Evolutionary conservation across 2,888 invertebrate species (phyloP), one percentile per base, ranked within the genome.

Genomic region (Gymnocheta viridis): DNA sequence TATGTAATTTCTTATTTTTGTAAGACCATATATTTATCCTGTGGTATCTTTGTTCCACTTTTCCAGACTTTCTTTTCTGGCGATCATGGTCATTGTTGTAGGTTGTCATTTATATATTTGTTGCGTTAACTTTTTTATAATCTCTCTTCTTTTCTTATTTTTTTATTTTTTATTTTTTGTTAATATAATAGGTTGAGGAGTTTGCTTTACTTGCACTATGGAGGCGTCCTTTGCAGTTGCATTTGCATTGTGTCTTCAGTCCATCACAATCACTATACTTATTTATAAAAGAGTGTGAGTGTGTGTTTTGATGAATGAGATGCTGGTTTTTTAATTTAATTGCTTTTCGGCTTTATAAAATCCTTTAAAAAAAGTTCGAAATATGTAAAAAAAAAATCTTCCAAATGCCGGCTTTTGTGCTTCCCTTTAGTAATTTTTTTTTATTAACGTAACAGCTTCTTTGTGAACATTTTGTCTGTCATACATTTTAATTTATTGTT

Each of bases 271-370:
- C 51, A n/a, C 27, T 60, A 17, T 14, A 73, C 41, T 64, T 56
- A 47, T 32, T 49, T 29, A 47, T 66, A n/a, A n/a, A 69, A 51
- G 41, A 38, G 22, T 38, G 32, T 72, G 24, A 70, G 54, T 66
- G 29, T 70, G 7, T 17, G 64, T 44, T 66, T 17, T 70, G 19
- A 64, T 35, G 66, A 64, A 44, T 41, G 54, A 49, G 58, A 62
- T 60, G 22, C 17, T 76, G 14, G 56, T 58, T 41, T 79, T 73
- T 80, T 83, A 83, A 83, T 83, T 83, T 80, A 83, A 80, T 83
- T 83, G 83, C 74, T 72, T 80, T 83, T 80, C 66, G 66, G 74
- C 58, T 72, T 80, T 76, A 56, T 66, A 76, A 69, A 67, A 54
- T 60, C 27, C 49, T 60, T 66, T 32, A 35, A 54, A 67, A 56